Conservation (phyloP, 2,888 invertebrate genomes). For the Meandrusa payeni region DNA sequence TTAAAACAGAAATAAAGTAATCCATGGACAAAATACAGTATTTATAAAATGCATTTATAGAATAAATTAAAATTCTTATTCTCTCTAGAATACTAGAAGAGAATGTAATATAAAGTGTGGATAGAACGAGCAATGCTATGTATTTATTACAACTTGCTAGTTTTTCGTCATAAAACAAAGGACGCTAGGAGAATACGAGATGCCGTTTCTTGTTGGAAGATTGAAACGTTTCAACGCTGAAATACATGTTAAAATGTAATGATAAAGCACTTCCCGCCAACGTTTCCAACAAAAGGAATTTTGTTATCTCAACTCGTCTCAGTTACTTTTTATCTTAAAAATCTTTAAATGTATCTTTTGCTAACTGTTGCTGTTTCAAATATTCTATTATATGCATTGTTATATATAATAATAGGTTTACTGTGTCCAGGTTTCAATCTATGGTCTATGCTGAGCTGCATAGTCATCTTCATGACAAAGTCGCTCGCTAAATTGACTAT, state of each 20-base stretch:
- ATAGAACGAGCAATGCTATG: slow-evolving; percentile 14
- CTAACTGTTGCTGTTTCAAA: too few relatives aligned
- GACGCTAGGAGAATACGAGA: slow-evolving; percentile 12
- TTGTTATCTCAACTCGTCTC: slow-evolving; percentile 11
- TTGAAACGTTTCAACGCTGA: slow-evolving; percentile 19
- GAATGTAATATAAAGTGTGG: slow-evolving; percentile 4
- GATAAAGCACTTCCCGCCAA: slow-evolving; percentile 7
- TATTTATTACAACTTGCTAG: slow-evolving; percentile 22
- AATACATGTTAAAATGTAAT: slow-evolving; percentile 19
- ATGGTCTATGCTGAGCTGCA: too few relatives aligned
- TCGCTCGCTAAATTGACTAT: too few relatives aligned
- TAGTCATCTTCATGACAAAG: too few relatives aligned
- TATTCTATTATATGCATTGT: too few relatives aligned
- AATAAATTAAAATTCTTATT: too few relatives aligned
- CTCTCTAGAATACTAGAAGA: too few relatives aligned
- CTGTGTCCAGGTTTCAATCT: too few relatives aligned
- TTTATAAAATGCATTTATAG: too few relatives aligned
- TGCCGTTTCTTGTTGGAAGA: slow-evolving; percentile 17
- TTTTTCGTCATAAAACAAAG: slow-evolving; percentile 22
- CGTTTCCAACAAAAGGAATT: slow-evolving; percentile 3
- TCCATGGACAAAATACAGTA: too few relatives aligned
- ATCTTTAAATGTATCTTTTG: neutral
- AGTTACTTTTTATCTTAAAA: neutral
- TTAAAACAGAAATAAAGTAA: too few relatives aligned
- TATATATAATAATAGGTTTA: too few relatives aligned